Conservation (phyloP, 2,797 vertebrate genomes). For the Megalops cyprinoides region DNA sequence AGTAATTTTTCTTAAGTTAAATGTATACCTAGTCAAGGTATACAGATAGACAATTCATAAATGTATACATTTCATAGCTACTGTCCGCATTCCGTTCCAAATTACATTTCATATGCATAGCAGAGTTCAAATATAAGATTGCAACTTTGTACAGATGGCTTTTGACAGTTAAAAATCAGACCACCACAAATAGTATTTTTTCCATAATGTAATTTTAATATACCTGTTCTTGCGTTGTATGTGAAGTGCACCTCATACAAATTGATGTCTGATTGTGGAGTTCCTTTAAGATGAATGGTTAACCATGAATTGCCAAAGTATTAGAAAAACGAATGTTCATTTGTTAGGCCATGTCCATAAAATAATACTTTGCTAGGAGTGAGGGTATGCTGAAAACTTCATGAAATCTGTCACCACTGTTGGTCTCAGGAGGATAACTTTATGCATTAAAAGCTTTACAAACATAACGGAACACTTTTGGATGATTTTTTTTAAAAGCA, state of each 20-base stretch:
- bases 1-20: no score
- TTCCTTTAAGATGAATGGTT: background rate
- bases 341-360: background rate
- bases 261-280: background rate
- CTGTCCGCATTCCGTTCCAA: no score
- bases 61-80: no score
- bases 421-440: background rate
- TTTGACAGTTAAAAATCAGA: background rate
- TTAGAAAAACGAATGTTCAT: background rate
- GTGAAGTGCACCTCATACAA: slow-evolving; percentile 4
- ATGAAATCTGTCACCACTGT: no score
- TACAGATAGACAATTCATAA: no score
- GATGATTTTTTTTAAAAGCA: background rate
- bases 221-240: background rate
- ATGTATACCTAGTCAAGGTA: no score
- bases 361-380: background rate
- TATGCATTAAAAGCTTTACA: background rate
- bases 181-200: slow-evolving; percentile 11
- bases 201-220: slow-evolving; percentile 15
- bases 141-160: background rate
- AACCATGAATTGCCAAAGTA: slow-evolving; percentile 3
- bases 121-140: no score
- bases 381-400: no score
- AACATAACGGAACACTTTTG: background rate
- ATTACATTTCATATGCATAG: no score